Evolutionary conservation across 2,113 vertebrate genomes (phyloP).

Genomic region (Paramisgurnus dabryanus): DNA sequence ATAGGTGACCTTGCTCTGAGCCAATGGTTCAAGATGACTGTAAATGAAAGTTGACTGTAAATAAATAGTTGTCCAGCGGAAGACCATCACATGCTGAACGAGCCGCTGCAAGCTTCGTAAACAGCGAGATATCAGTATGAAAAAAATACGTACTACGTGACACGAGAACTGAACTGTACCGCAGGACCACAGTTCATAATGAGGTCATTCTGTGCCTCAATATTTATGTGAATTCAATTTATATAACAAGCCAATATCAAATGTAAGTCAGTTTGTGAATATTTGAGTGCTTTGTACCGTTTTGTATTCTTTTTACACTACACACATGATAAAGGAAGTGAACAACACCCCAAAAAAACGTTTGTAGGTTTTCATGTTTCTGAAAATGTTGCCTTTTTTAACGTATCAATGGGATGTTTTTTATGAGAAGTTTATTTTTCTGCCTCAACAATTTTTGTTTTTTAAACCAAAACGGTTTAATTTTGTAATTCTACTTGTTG

Average conservation of each 20-base stretch:
- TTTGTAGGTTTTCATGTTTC: conserved; percentile 72
- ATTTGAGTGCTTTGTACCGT: conserved; percentile 78
- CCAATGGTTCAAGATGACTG: conserved; percentile 14
- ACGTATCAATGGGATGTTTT: conserved; percentile 76
- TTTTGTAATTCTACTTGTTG: conserved; percentile 73
- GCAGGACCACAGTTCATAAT: conserved; percentile 8
- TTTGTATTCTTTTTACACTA: conserved; percentile 69
- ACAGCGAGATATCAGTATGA: conserved; percentile 22
- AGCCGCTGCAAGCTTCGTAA: neutral
- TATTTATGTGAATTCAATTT: conserved; percentile 62
- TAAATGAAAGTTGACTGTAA: conserved; percentile 46
- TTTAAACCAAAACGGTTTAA: conserved; percentile 64
- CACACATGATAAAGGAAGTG: conserved; percentile 68
- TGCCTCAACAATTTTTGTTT: conserved; percentile 69
- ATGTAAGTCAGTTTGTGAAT: conserved; percentile 73
- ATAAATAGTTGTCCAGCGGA: conserved; percentile 46
- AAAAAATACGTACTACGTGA: neutral
- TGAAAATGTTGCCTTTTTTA: conserved; percentile 66
- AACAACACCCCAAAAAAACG: conserved; percentile 59
- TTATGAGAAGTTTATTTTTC: conserved; percentile 77
- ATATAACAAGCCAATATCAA: conserved; percentile 66
- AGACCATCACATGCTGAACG: conserved; percentile 22
- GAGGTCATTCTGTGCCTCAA: conserved; percentile 73
- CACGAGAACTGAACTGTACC: neutral
- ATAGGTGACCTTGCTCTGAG: conserved; percentile 35